Base-by-base conservation (phyloP, 2,113 vertebrate species). In the Oenanthe melanoleuca region DNA sequence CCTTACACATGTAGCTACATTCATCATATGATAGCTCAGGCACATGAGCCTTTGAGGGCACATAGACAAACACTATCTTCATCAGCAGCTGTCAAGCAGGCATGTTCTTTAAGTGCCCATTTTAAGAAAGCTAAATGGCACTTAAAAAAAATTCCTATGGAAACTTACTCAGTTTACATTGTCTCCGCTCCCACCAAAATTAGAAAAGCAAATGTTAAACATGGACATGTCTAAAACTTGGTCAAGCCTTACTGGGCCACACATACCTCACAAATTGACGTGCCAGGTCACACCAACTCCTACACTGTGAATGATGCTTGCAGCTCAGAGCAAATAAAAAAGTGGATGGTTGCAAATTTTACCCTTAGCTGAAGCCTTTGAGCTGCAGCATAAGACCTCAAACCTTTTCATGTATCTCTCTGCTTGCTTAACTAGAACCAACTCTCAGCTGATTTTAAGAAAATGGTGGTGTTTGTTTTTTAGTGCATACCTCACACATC, bases 1-100 rank as follows among this genome's bases (percentile, higher is more conserved):
- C 93, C 60, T 93, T 86, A 81, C 91, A 94, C 89, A 69, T 82
- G 94, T 52, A 97, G 90, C 45, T 95, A 65, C 79, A 85, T 75
- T 96, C 42, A 90, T 44, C 45, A 89, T 63, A 95, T 38, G 52
- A 70, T 63, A 87, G 47, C 69, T 92, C 11, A 66, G 28, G 37
- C 33, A 69, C n/a, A 50, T n/a, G 13, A 78, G 49, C 31, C 78
- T 92, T 73, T 71, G 88, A 61, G 29, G 63, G 66, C 64, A 82
- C 29, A 63, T 0, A 52, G 45, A 47, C 11, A 6, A 88, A 38
- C 7, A 50, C 61, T 92, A 80, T 95, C 78, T 86, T 94, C 85
- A 82, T 52, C 17, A 71, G 63, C 66, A 95, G 19, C 66, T 67
- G 2, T 73, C 40, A 83, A 60, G 26, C 49, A 90, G 40, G n/a